Conservation (phyloP, 2,797 vertebrate genomes). For the Hoplostethus atlanticus region DNA sequence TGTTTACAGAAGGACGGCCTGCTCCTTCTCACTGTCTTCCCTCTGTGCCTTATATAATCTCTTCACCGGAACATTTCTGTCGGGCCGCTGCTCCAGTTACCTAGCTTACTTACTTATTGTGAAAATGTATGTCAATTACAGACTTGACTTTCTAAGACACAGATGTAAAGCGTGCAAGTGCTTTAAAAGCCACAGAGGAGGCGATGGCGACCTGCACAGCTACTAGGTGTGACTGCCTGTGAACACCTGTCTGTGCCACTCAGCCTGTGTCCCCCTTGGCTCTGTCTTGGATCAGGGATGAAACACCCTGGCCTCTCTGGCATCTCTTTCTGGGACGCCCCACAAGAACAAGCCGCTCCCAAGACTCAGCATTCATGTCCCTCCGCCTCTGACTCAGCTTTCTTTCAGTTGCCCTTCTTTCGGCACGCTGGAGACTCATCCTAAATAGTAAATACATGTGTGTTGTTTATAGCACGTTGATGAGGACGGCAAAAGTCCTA, state of each 20-base stretch:
- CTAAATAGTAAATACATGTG: neutral
- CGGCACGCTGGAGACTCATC: neutral
- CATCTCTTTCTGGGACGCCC: slow-evolving; percentile 38
- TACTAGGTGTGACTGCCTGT: slow-evolving; percentile 18
- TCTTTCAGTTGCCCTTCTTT: slow-evolving; percentile 5
- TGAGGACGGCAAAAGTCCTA: neutral
- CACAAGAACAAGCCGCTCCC: slow-evolving; percentile 44
- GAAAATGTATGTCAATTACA: too few species aligned
- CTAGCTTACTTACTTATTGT: too few species aligned
- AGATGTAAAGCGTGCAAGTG: neutral
- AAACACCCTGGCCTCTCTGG: slow-evolving; percentile 40
- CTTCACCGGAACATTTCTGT: too few species aligned
- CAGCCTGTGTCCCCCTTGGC: slow-evolving; percentile 1
- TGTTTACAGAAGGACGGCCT: slow-evolving; percentile 27
- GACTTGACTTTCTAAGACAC: too few species aligned
- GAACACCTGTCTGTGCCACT: slow-evolving; percentile 72
- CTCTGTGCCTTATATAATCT: slow-evolving; percentile 1
- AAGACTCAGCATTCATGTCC: slow-evolving; percentile 16
- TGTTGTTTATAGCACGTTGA: too few species aligned
- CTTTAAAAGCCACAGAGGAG: slow-evolving; percentile 5
- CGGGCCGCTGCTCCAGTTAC: too few species aligned
- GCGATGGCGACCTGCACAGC: neutral
- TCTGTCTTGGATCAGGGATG: slow-evolving; percentile 42
- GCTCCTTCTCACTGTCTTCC: slow-evolving; percentile 11
- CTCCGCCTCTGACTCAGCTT: slow-evolving; percentile 38